phyloP scores from a whole-genome alignment of 2,888 invertebrate genomes.

The Brachyptera risi region DNA sequence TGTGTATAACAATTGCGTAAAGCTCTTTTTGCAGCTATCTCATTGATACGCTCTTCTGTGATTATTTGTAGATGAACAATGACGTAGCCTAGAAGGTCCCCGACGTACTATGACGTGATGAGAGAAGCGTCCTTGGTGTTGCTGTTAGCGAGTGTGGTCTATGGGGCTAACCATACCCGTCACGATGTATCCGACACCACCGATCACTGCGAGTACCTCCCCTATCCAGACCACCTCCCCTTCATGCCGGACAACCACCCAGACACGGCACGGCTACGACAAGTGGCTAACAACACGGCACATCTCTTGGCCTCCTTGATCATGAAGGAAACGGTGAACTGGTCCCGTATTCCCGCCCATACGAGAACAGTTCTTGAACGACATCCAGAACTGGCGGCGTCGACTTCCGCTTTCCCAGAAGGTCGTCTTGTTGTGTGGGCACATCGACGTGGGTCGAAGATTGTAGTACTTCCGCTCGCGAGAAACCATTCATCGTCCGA shows the following conservation, averaged over 20 bases:
- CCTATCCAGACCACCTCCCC: slow-evolving; percentile 46
- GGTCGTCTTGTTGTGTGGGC: background rate
- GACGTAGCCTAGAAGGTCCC: slow-evolving; percentile 8
- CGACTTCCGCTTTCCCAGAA: background rate
- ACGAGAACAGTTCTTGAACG: background rate
- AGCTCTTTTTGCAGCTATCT: no score
- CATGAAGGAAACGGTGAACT: slow-evolving; percentile 33
- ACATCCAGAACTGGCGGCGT: slow-evolving; percentile 5
- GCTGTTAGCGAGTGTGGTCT: slow-evolving; percentile 45
- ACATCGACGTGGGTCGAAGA: slow-evolving; percentile 44
- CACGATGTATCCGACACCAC: slow-evolving; percentile 48
- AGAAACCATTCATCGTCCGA: background rate
- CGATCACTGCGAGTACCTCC: slow-evolving; percentile 43
- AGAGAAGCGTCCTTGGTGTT: slow-evolving; percentile 48
- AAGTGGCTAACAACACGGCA: slow-evolving; percentile 15
- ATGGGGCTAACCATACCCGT: slow-evolving; percentile 45
- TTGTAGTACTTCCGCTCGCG: slow-evolving; percentile 2
- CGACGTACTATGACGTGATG: slow-evolving; percentile 26
- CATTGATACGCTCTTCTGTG: no score
- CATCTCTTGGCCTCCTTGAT: slow-evolving; percentile 44
- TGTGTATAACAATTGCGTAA: no score
- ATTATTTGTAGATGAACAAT: slow-evolving; percentile 9
- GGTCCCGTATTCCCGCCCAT: background rate
- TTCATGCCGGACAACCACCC: slow-evolving; percentile 52
- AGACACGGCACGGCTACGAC: slow-evolving; percentile 44